Evolutionary conservation across 1,140 invertebrate genomes (phyloP), one percentile per base, ranked within the genome.

Genomic region (Lordiphosa stackelbergi): DNA sequence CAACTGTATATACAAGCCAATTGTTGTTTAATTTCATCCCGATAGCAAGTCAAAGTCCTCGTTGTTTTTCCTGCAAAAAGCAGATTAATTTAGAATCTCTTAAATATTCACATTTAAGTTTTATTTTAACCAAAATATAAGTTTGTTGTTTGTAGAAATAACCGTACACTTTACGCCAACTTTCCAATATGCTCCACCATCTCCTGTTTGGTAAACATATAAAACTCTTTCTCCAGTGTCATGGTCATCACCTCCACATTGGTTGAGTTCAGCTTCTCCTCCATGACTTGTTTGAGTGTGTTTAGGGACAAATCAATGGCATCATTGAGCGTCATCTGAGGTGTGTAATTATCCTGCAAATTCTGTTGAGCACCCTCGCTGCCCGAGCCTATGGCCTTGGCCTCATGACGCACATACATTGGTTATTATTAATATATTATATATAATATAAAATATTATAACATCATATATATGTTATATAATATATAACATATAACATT

Each of bases 211-310:
- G 92, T 90, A 77, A 95, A 96, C 94, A 98, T 97, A 66, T 97
- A 94, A 90, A 97, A 99, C 64, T 94, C 89, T 5, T 60, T 90
- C 7, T 92, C 91, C 1, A 94, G 93, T 2, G 96, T 98, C 89
- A 99, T 95, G 11, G 95, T 96, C 81, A 97, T 96, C 34, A 99
- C 95, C 90, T 99, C 98, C 43, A 99, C 97, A 90, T 99, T 99
- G 34, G 94, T 96, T 24, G 96, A 95, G 66, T 95, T 99, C 0
- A 99, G 88, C 89, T 99, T 99, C 88, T 99, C 98, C 88, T 99
- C 98, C 98, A 99, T 99, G 0, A 99, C 98, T 90, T 99, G 98
- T 86, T 99, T 99, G 2, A 99, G 89, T 83, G 99, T 99, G 6
- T 94, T 97, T 10, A 99, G 88, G 2, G 96, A 94, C 34, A 95